Evolutionary conservation across 2,888 invertebrate species (phyloP).

Genomic region (Dysmachus trigonus): DNA sequence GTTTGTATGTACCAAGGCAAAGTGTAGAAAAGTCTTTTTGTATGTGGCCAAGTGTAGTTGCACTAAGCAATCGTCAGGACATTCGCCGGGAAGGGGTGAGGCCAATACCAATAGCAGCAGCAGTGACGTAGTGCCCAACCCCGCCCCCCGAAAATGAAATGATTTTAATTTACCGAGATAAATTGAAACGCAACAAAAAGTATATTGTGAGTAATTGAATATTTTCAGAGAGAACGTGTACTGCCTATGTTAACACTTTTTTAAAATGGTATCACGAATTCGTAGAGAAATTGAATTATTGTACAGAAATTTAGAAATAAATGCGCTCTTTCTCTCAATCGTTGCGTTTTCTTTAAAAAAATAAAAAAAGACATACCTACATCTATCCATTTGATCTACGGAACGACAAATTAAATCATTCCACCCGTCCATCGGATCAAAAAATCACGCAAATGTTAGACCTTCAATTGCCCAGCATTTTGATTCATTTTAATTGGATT

Average conservation of each 20-base stretch:
- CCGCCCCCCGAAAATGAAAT: not conserved
- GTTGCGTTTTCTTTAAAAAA: no score
- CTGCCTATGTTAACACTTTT: slow-evolving; percentile 47
- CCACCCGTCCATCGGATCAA: not conserved
- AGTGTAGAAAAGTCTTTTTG: not conserved
- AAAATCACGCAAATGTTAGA: not conserved
- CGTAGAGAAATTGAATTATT: slow-evolving; percentile 27
- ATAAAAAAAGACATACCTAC: no score
- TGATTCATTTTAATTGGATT: not conserved
- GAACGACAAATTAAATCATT: not conserved
- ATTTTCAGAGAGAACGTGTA: slow-evolving; percentile 42
- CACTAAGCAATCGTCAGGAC: not conserved
- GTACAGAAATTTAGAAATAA: slow-evolving; percentile 41
- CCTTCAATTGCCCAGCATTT: no score
- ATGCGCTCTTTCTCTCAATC: slow-evolving; percentile 30
- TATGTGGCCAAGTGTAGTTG: not conserved
- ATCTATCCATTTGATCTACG: not conserved
- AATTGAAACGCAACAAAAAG: slow-evolving; percentile 15
- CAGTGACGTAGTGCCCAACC: no score
- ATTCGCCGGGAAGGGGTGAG: not conserved
- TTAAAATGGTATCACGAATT: slow-evolving; percentile 25
- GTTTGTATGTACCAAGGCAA: not conserved
- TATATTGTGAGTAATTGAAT: slow-evolving; percentile 33
- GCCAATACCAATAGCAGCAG: not conserved
- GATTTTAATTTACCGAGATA: slow-evolving; percentile 23